Evolutionary conservation across 2,888 invertebrate genomes (phyloP).

Genomic region (Phortica okadai): DNA sequence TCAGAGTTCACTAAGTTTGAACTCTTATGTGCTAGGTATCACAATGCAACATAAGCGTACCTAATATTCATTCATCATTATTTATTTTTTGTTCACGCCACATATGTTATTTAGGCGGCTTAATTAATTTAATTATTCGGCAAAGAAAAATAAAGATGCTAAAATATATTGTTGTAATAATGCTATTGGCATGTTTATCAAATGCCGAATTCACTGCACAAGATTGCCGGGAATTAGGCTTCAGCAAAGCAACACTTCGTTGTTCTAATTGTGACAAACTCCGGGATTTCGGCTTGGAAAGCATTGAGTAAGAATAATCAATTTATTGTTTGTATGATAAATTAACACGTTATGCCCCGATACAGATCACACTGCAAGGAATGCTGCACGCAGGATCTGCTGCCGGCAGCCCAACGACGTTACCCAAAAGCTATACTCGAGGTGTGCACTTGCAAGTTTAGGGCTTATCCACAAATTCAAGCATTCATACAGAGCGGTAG

Average conservation of each 20-base stretch:
- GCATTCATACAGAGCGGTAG: slow-evolving; percentile 97
- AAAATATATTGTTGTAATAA: slow-evolving; percentile 5
- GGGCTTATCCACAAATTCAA: slow-evolving; percentile 98
- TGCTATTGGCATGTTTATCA: slow-evolving; percentile 11
- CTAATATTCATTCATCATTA: not conserved
- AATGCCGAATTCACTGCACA: slow-evolving; percentile 83
- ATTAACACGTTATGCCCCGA: not conserved
- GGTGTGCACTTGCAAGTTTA: slow-evolving; percentile 99
- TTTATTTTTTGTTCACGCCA: not conserved
- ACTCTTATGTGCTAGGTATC: too few relatives aligned
- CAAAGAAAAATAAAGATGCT: slow-evolving; percentile 10
- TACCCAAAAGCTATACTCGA: slow-evolving; percentile 95
- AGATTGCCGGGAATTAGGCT: slow-evolving; percentile 91
- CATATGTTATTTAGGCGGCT: not conserved
- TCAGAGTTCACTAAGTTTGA: too few relatives aligned
- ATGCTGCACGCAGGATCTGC: slow-evolving; percentile 88
- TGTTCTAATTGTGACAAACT: slow-evolving; percentile 94
- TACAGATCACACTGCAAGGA: slow-evolving; percentile 81
- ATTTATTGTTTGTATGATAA: not conserved
- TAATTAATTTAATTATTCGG: not conserved
- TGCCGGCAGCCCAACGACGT: slow-evolving; percentile 82
- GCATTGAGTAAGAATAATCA: slow-evolving; percentile 61
- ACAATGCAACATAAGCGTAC: too few relatives aligned
- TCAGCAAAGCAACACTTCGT: slow-evolving; percentile 88
- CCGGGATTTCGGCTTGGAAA: slow-evolving; percentile 79